Evolutionary conservation across 2,113 vertebrate species (phyloP).

Genomic region (Mesocricetus auratus): DNA sequence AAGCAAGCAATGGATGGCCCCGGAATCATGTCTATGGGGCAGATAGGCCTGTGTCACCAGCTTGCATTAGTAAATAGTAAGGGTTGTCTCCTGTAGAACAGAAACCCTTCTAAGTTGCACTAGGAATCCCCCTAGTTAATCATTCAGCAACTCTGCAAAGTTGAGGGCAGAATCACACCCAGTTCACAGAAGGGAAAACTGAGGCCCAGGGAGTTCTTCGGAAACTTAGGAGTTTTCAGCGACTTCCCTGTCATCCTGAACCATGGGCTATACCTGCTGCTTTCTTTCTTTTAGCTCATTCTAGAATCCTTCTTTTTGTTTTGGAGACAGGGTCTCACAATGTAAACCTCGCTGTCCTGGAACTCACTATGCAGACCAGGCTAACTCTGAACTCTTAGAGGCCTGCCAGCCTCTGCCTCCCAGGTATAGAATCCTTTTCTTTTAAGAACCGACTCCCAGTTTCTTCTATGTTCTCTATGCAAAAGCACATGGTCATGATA

Average conservation of each 20-base stretch:
- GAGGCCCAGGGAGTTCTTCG: not conserved
- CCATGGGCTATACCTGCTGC: not conserved
- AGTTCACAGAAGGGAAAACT: not conserved
- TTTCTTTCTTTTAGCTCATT: not conserved
- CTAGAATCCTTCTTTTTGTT: not conserved
- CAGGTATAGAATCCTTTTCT: not conserved
- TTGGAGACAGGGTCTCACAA: not conserved
- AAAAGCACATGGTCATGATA: not conserved
- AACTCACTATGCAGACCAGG: not conserved
- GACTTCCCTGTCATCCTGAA: not conserved
- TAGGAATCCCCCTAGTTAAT: not conserved
- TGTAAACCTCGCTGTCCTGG: not conserved
- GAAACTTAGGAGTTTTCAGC: not conserved
- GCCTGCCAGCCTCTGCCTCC: not conserved
- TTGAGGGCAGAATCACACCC: not conserved
- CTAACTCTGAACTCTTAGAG: not conserved
- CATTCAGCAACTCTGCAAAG: not conserved
- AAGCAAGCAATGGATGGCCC: not conserved
- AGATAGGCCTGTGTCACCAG: not conserved
- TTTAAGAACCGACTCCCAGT: not conserved
- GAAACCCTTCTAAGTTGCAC: not conserved
- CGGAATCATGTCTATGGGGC: not conserved
- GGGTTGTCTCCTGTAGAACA: not conserved
- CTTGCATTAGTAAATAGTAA: not conserved
- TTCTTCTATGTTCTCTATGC: not conserved